Evolutionary conservation across 2,113 vertebrate genomes (phyloP).

Genomic region (Ciconia stormi): DNA sequence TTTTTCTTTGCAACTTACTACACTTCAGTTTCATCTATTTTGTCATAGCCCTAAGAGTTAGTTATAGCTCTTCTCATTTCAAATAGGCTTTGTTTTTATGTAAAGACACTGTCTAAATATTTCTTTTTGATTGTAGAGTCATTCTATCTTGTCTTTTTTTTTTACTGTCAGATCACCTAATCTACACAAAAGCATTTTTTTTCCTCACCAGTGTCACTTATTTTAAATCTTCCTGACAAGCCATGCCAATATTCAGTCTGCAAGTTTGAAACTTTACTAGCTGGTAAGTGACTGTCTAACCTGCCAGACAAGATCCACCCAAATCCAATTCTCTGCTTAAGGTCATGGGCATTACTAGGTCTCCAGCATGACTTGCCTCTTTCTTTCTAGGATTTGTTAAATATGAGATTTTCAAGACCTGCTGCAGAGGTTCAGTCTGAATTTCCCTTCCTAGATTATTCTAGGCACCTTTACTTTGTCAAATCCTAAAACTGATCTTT

Average conservation of each 20-base stretch:
- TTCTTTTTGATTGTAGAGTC: neutral
- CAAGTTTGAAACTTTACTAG: neutral
- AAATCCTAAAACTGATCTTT: neutral
- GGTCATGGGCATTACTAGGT: neutral
- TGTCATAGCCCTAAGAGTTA: neutral
- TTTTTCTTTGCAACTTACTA: neutral
- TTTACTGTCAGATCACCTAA: neutral
- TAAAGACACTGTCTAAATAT: neutral
- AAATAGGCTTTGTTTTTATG: neutral
- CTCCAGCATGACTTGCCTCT: neutral
- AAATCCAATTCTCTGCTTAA: slow-evolving; percentile 17
- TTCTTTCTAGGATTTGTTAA: neutral
- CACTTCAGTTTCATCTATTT: neutral
- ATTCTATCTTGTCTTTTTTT: neutral
- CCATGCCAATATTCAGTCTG: neutral
- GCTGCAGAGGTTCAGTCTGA: neutral
- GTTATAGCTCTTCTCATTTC: neutral
- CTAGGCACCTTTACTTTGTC: neutral
- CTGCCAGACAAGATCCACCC: slow-evolving; percentile 14
- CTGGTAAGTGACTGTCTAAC: neutral
- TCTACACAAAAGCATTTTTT: neutral
- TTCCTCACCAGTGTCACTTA: neutral
- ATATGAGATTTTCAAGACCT: neutral
- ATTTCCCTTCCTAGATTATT: neutral
- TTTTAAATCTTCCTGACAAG: neutral